Evolutionary conservation across 2,113 vertebrate species (phyloP).

Genomic region (Tragelaphus strepsiceros): DNA sequence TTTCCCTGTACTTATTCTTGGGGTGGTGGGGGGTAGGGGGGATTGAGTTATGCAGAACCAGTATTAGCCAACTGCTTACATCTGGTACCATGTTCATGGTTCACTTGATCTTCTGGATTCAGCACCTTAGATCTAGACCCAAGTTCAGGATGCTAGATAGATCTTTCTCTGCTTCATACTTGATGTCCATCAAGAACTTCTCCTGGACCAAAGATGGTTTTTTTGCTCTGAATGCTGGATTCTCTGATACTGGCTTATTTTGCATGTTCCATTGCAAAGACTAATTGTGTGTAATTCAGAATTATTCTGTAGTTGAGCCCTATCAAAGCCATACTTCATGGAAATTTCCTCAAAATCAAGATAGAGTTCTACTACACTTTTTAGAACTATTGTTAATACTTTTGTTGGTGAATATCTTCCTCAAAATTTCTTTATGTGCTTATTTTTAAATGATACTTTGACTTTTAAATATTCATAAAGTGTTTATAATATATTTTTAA

Average conservation of each 20-base stretch:
- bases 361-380: neutral
- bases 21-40: accelerated
- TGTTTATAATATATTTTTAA: neutral
- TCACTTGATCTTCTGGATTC: neutral
- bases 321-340: neutral
- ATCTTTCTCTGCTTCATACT: neutral
- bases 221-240: neutral
- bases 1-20: neutral
- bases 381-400: neutral
- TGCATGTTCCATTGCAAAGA: neutral
- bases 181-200: neutral
- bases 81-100: neutral
- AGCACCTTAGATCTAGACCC: neutral
- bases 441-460: neutral
- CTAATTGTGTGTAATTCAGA: neutral
- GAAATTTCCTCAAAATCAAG: neutral
- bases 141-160: neutral
- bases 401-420: neutral
- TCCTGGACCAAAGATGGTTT: neutral
- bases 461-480: neutral
- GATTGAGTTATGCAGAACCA: neutral
- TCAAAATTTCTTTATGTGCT: neutral
- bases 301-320: neutral
- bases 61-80: neutral
- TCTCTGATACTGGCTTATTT: neutral